Percentiles rank a stretch among this genome's conserved stretches.
Conservation (phyloP, 2,888 invertebrate species). For the Clunio marinus region DNA sequence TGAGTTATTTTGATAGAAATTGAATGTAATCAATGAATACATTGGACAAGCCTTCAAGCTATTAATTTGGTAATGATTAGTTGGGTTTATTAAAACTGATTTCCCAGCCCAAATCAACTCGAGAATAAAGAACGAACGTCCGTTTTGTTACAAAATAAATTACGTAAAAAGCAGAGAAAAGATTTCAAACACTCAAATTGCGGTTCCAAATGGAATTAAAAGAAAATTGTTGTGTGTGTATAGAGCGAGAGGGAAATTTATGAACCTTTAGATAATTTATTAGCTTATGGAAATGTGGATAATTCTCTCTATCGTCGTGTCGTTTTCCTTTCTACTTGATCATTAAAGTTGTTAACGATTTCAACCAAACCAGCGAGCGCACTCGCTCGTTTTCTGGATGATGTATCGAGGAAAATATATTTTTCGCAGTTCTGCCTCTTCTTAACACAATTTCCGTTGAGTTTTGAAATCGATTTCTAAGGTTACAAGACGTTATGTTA, state of each 20-base stretch:
- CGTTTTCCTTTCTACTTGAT: background rate
- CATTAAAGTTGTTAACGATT: background rate
- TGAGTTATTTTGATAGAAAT: too few species aligned
- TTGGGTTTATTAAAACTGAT: constrained; percentile 1
- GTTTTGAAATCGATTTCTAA: background rate
- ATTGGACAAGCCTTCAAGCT: constrained; percentile 26
- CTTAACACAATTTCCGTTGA: background rate
- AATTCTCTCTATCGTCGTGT: background rate
- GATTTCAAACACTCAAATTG: background rate
- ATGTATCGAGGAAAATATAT: background rate
- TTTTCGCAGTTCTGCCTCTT: background rate
- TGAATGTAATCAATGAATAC: background rate
- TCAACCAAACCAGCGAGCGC: background rate
- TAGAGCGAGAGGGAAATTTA: background rate
- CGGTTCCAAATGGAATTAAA: background rate
- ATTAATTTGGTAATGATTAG: constrained; percentile 7
- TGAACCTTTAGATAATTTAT: constrained; percentile 12
- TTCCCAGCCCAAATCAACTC: background rate
- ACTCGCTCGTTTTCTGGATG: background rate
- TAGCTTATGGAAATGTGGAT: background rate
- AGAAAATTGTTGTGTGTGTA: background rate
- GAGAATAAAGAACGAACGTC: too few species aligned
- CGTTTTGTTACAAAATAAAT: background rate
- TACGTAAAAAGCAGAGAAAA: background rate
- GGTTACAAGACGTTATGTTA: background rate